A percentile compares a stretch with the other conserved stretches of the same genome.
Evolutionary conservation across 2,888 invertebrate genomes (phyloP).

Genomic region (Formica aserva): DNA sequence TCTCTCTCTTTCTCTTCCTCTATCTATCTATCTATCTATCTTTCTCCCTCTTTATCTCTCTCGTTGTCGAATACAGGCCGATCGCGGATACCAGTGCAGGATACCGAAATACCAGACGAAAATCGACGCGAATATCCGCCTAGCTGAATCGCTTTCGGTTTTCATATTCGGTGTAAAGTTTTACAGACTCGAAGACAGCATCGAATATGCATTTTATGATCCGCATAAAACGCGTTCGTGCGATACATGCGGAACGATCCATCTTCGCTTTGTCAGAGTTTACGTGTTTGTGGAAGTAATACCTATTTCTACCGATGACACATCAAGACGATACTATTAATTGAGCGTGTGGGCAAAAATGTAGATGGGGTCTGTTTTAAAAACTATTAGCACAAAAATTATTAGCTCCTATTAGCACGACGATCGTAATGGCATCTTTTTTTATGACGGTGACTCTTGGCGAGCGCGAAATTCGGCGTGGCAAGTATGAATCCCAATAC

Average conservation of each 20-base stretch:
- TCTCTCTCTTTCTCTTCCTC: not conserved
- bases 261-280: conserved; percentile 40
- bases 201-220: conserved; percentile 28
- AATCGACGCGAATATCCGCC: conserved; percentile 21
- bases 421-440: conserved; percentile 16
- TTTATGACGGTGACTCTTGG: conserved; percentile 1
- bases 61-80: not conserved
- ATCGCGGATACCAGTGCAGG: conserved; percentile 11
- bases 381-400: not conserved
- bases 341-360: not conserved
- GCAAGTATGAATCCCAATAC: conserved; percentile 25
- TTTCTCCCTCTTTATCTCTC: not conserved
- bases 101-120: conserved; percentile 9
- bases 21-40: not conserved
- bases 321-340: not conserved
- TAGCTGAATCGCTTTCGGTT: conserved; percentile 46
- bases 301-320: too few relatives aligned
- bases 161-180: conserved; percentile 27
- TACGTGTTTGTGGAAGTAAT: conserved; percentile 38
- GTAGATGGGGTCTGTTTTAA: not conserved
- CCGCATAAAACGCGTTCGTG: conserved; percentile 17
- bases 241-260: conserved; percentile 43
- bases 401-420: conserved; percentile 13
- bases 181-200: conserved; percentile 22
- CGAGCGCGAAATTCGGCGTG: conserved; percentile 37